Base-by-base conservation (phyloP, 2,113 vertebrate genomes). In the Entosphenus tridentatus region DNA sequence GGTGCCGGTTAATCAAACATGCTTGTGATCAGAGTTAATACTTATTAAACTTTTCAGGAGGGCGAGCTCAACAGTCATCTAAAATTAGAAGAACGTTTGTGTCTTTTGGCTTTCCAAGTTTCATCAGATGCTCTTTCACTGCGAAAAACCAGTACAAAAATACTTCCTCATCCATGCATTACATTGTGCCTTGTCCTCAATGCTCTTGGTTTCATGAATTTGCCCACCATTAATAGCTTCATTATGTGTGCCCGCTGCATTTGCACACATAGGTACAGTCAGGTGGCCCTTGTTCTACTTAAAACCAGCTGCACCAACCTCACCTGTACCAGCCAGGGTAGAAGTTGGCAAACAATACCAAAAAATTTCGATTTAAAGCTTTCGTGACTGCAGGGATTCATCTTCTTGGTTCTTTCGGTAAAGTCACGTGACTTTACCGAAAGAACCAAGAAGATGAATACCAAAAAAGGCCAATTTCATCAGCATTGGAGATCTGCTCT, bases 401-500 rank as follows among this genome's bases (percentile, higher is more conserved):
- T 21, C 18, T 21, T 21, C 18, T 21, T 21, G 18, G 18, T 21
- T 21, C 18, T 21, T 21, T 21, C 18, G 18, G 18, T 21, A 21
- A 21, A 21, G 18, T 21, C 18, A 21, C 18, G 18, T 21, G 18
- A 21, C 18, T 21, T 21, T 21, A 21, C 18, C 18, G 18, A 21
- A 21, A 21, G 18, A 21, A 21, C 18, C 18, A 21, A 21, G 12
- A 62, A 13, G 58, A 2, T 16, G 58, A 21, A 21, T 21, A 62
- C 58, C 58, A 62, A 17, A 62, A 62, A 14, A 62, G 58, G 13
- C 58, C 58, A 62, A 17, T 62, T 17, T 62, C 58, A 62, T 62
- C 58, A 14, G 58, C 39, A 39, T 39, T 39, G 39, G 39, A 39
- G 39, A 39, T 39, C 39, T 39, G 39, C 39, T 39, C 39, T 39